These are phyloP conservation scores for Polypedilum vanderplanki DNA, from an alignment of 1,140 invertebrate genomes.

Conservation along the genomic window DNA sequence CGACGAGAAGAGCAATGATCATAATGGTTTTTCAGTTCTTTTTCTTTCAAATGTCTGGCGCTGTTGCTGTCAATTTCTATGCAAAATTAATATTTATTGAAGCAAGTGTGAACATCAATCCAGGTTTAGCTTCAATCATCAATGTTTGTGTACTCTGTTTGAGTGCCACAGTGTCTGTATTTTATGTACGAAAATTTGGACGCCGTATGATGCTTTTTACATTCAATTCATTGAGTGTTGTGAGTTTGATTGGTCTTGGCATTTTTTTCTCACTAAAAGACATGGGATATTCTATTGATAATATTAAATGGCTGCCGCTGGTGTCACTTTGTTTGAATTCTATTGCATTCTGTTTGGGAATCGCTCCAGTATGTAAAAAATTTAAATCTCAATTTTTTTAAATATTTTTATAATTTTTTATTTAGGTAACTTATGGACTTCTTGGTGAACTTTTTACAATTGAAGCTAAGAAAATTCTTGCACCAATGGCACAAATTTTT, in stretches of 20 bases:
- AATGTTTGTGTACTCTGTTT: not conserved
- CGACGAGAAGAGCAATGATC: not conserved
- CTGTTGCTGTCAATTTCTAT: not conserved
- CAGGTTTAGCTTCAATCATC: not conserved
- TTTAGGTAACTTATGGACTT: not conserved
- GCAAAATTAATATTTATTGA: not conserved
- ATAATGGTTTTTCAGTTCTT: not conserved
- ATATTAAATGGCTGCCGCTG: not conserved
- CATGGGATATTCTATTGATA: not conserved
- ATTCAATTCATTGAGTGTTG: not conserved
- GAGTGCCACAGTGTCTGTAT: not conserved
- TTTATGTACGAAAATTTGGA: not conserved
- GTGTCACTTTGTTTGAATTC: not conserved
- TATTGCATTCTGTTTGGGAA: not conserved
- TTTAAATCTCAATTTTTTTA: not conserved
- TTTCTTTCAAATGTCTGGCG: not conserved
- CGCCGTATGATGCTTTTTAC: not conserved
- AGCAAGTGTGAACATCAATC: not conserved
- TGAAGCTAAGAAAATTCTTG: not conserved
- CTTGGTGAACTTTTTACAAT: conserved; percentile 1
- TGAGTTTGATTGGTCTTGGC: not conserved
- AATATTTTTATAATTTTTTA: not conserved
- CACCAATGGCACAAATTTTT: not conserved
- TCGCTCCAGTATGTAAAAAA: not conserved
- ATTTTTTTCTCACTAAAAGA: not conserved